A percentile compares a stretch with the other conserved stretches of the same genome.
Evolutionary conservation across 2,888 invertebrate genomes (phyloP).

Genomic region (Subacronicta megacephala): DNA sequence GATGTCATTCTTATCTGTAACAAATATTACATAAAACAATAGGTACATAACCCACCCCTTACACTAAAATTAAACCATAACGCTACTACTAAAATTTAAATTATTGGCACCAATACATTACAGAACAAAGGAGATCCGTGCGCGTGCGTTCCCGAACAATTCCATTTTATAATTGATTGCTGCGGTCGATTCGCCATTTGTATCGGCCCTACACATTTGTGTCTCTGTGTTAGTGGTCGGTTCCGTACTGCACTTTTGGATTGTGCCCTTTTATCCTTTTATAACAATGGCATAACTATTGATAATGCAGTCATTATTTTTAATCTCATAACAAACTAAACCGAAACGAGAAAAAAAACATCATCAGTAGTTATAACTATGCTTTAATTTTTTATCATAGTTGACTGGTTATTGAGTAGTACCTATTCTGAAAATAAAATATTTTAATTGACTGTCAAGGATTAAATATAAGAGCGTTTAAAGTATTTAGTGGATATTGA

Average conservation of each 20-base stretch:
- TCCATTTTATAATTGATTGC: slow-evolving; percentile 86
- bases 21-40: slow-evolving; percentile 24
- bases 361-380: no score
- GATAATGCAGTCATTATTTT: no score
- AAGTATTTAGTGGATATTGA: no score
- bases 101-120: slow-evolving; percentile 72
- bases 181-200: slow-evolving; percentile 86
- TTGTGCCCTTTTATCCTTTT: background rate
- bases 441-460: no score
- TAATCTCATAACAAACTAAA: no score
- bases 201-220: slow-evolving; percentile 85
- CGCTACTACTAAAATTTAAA: slow-evolving; percentile 63
- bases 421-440: no score
- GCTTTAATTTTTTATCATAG: no score
- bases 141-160: slow-evolving; percentile 71
- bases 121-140: slow-evolving; percentile 66
- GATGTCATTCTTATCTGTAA: no score
- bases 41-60: background rate
- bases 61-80: slow-evolving; percentile 15
- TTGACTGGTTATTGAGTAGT: no score
- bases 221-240: slow-evolving; percentile 68
- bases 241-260: slow-evolving; percentile 49
- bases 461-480: no score
- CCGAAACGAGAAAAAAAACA: no score
- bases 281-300: no score